Evolutionary conservation across 2,888 invertebrate genomes (phyloP).

Genomic region (Tenthredo livida): DNA sequence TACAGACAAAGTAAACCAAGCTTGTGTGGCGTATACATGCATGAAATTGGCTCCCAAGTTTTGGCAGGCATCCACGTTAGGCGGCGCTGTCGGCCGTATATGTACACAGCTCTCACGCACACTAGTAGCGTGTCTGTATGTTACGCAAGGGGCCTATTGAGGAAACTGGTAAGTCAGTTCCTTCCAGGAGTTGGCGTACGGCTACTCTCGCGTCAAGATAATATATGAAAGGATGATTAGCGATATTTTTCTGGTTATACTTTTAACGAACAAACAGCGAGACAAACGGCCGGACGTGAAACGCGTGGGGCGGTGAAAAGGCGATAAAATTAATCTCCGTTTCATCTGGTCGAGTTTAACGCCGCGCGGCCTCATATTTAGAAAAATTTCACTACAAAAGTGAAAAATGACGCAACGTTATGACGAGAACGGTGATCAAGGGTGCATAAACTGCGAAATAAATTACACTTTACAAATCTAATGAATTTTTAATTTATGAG

Average conservation of each 20-base stretch:
- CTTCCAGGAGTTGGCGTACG: background rate
- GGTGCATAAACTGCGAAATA: conserved; percentile 37
- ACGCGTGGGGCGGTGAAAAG: background rate
- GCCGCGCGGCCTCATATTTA: background rate
- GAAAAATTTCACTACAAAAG: conserved; percentile 6
- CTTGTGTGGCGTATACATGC: too few species aligned
- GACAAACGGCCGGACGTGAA: background rate
- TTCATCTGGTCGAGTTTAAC: conserved; percentile 23
- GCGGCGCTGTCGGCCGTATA: too few species aligned
- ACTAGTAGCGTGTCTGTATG: too few species aligned
- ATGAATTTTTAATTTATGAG: conserved; percentile 48
- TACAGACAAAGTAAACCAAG: too few species aligned
- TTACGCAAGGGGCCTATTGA: too few species aligned
- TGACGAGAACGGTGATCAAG: conserved; percentile 37
- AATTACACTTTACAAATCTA: conserved; percentile 42
- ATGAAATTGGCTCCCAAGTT: too few species aligned
- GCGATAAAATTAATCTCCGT: conserved; percentile 29
- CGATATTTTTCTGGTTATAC: background rate
- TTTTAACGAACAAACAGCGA: background rate
- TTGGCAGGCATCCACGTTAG: too few species aligned
- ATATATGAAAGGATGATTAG: background rate
- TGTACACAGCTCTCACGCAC: too few species aligned
- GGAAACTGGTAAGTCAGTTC: background rate
- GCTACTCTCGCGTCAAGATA: background rate
- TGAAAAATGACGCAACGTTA: conserved; percentile 33